Percentiles rank a stretch among this genome's conserved stretches.
These are phyloP conservation scores for Zhuqinia jingwanae DNA, from an alignment of 2,888 invertebrate genomes.

Conservation along the genomic window DNA sequence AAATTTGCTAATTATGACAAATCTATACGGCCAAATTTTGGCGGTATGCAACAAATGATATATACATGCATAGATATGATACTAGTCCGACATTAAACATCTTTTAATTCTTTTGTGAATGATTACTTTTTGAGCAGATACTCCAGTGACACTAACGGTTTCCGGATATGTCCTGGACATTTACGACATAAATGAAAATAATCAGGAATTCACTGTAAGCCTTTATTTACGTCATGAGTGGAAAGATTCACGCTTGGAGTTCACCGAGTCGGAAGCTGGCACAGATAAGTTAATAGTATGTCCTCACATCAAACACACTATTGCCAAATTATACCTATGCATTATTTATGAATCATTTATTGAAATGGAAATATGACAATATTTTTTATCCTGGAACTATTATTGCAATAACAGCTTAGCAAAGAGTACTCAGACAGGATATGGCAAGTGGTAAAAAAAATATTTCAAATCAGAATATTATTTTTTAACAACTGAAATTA, in stretches of 20 bases:
- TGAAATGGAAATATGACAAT: no score
- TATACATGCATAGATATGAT: background rate
- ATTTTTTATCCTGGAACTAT: no score
- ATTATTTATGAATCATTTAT: no score
- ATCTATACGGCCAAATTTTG: slow-evolving; percentile 46
- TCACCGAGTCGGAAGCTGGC: slow-evolving; percentile 92
- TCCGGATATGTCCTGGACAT: slow-evolving; percentile 57
- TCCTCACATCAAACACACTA: no score
- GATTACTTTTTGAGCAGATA: slow-evolving; percentile 1
- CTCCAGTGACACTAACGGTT: slow-evolving; percentile 46
- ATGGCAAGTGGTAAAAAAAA: slow-evolving; percentile 58
- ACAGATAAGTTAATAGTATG: slow-evolving; percentile 36
- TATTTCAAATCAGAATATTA: no score
- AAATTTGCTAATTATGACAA: slow-evolving; percentile 56
- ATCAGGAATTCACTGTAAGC: slow-evolving; percentile 93
- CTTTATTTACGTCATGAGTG: slow-evolving; percentile 99
- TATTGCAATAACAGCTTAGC: slow-evolving; percentile 44
- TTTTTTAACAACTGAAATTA: background rate
- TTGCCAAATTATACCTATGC: no score
- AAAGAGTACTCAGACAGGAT: slow-evolving; percentile 43
- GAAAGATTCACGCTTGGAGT: slow-evolving; percentile 97
- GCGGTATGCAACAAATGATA: slow-evolving; percentile 9
- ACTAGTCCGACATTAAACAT: background rate
- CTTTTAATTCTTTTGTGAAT: background rate
- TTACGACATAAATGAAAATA: slow-evolving; percentile 54